Evolutionary conservation across 2,797 vertebrate species (phyloP), one percentile per base, ranked within the genome.

Genomic region (Vipera latastei): DNA sequence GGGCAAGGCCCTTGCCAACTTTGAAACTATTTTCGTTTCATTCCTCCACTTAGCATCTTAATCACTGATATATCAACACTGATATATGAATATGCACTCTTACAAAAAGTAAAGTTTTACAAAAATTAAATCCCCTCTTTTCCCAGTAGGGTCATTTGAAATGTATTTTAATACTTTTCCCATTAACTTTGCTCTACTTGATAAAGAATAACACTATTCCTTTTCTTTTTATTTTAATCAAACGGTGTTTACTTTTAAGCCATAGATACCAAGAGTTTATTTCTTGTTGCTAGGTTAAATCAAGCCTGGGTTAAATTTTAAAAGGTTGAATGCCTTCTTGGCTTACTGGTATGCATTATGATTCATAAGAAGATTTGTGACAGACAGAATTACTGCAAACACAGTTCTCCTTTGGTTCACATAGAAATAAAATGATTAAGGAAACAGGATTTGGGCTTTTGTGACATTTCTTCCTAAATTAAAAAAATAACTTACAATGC

Each of bases 91-190:
- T 85, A 1, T 51, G 8, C 57, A 11, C 16, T 32, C 44, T 73
- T 93, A 65, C 59, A 69, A 44, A n/a, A 0, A 0, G 57, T 88
- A 89, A 65, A 83, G 14, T 13, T n/a, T n/a, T 22, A 2, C 91
- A 16, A 1, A 51, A 0, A 56, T 87, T 60, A 28, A 53, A 22
- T 28, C 3, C 0, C 60, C 6, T 9, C 11, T 73, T 57, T 32
- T n/a, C 56, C 2, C 14, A 4, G 53, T 38, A 22, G 44, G 0
- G 0, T 91, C 53, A 61, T 0, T 60, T 85, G n/a, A 1, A 18
- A 55, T 38, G 6, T 5, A 65, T 85, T 32, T 38, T 1, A 0
- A 14, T 18, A 22, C 18, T 51, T 73, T 13, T 89, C 28, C 60
- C 87, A 8, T 88, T 0, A 55, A 26, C 59, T 90, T 48, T 78